Evolutionary conservation across 1,140 invertebrate genomes (phyloP).

Genomic region (Episyrphus balteatus): DNA sequence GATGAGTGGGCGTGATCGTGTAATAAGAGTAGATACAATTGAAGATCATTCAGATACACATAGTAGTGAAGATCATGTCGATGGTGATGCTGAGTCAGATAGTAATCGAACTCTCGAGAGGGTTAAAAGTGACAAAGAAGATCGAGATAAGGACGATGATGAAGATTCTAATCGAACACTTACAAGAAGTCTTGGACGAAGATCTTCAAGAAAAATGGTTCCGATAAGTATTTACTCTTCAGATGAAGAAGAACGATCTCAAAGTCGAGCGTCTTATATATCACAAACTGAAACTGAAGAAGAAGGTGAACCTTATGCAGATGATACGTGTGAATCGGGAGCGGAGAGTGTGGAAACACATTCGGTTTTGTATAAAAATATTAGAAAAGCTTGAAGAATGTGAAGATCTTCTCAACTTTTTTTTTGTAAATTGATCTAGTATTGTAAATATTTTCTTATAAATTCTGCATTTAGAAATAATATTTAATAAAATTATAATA

Average conservation of each 20-base stretch:
- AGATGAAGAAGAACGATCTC: slow-evolving; percentile 14
- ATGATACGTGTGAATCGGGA: slow-evolving; percentile 70
- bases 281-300: slow-evolving; percentile 20
- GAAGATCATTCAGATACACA: slow-evolving; percentile 28
- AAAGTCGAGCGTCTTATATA: slow-evolving; percentile 26
- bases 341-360: slow-evolving; percentile 74
- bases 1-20: slow-evolving; percentile 18
- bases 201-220: slow-evolving; percentile 11
- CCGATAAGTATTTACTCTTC: slow-evolving; percentile 17
- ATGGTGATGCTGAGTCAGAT: not conserved
- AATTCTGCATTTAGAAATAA: too few relatives aligned
- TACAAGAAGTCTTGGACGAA: slow-evolving; percentile 19
- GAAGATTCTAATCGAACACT: slow-evolving; percentile 31
- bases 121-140: too few relatives aligned
- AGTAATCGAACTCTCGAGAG: slow-evolving; percentile 5
- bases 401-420: not conserved
- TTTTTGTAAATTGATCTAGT: too few relatives aligned
- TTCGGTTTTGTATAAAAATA: slow-evolving; percentile 64
- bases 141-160: slow-evolving; percentile 8
- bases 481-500: not conserved
- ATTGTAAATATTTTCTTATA: not conserved
- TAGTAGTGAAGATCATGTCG: not conserved
- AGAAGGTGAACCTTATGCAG: slow-evolving; percentile 58
- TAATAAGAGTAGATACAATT: slow-evolving; percentile 32
- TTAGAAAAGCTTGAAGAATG: slow-evolving; percentile 34